Evolutionary conservation across 2,888 invertebrate genomes (phyloP), one percentile per base, ranked within the genome.

Genomic region (Brenthis daphne): DNA sequence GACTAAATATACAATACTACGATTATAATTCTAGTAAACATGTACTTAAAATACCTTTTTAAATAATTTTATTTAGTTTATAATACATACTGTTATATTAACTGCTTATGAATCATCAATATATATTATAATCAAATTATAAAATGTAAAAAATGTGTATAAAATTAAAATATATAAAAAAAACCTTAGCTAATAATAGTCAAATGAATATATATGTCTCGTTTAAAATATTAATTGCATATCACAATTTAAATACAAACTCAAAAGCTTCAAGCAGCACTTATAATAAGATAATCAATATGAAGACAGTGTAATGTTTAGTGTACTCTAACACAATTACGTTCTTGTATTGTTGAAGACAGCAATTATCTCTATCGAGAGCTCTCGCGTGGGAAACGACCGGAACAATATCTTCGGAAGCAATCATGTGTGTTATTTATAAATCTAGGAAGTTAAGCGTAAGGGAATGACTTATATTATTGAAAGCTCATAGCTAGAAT

Each of bases 391-490:
- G 91, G 87, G 90, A 90, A 90, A 80, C 67, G 71, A 82, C 84
- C 85, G 87, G 86, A 88, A 90, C 89, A 89, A 86, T 88, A 85
- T 84, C 85, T 86, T 87, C 85, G 85, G 85, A 85, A 84, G 82
- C 77, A 73, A 74, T 76, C 78, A 65, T 50, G 65, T 61, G 58
- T 58, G 53, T 48, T 53, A 53, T 33, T 53, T 63, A 53, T 33
- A 37, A 43, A 37, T 20, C 8, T 54, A 54, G 53, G 63, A 63
- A 54, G 43, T 53, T 43, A 16, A 13, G 37, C 20, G n/a, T 63
- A 43, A 53, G 24, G 13, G 37, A 54, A 63, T 54, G 14, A 54
- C 20, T 20, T 20, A 20, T 20, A 20, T 24, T 43, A 37, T 3
- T 16, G 13, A 63, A 14, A 43, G 50, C 48, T 14, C 33, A 60